Percentiles rank a stretch among this genome's conserved stretches.
phyloP scores from a whole-genome alignment of 1,140 invertebrate species.

The Ectropis grisescens region DNA sequence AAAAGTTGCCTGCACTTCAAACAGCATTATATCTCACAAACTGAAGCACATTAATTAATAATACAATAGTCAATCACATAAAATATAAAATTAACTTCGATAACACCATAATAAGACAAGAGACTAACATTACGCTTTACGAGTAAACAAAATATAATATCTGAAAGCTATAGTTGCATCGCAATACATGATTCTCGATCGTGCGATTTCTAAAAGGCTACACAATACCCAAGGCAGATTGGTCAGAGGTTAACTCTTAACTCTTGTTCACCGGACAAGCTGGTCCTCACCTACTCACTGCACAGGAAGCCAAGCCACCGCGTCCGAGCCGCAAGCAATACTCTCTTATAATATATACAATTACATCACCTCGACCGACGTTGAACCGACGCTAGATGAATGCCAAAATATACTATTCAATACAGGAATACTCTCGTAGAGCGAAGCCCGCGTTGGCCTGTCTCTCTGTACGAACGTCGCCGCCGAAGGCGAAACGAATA shows the following conservation, averaged over 20 bases:
- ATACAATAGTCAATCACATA: constrained; percentile 31
- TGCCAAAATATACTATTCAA: constrained; percentile 52
- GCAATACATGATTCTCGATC: constrained; percentile 61
- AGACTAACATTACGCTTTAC: constrained; percentile 38
- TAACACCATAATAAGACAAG: constrained; percentile 39
- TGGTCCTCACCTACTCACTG: constrained; percentile 29
- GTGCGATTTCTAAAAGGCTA: constrained; percentile 51
- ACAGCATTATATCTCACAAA: constrained; percentile 63
- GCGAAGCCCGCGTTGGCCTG: constrained; percentile 6
- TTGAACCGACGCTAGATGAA: constrained; percentile 34
- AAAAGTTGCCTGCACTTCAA: constrained; percentile 66
- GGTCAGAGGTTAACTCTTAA: constrained; percentile 57
- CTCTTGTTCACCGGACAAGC: constrained; percentile 56
- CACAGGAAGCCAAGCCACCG: constrained; percentile 48
- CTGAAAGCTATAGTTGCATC: constrained; percentile 51
- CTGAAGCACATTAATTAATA: constrained; percentile 47
- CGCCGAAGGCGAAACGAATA: no score
- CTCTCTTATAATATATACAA: constrained; percentile 50
- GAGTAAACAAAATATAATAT: constrained; percentile 35
- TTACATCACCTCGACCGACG: constrained; percentile 30
- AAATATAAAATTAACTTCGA: constrained; percentile 55
- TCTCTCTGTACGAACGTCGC: no score
- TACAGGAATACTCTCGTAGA: constrained; percentile 26
- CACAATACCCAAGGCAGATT: constrained; percentile 64
- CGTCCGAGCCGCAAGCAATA: constrained; percentile 34